These are phyloP conservation scores for Typhlomys cinereus DNA, from an alignment of 2,113 vertebrate genomes.

Conservation along the genomic window DNA sequence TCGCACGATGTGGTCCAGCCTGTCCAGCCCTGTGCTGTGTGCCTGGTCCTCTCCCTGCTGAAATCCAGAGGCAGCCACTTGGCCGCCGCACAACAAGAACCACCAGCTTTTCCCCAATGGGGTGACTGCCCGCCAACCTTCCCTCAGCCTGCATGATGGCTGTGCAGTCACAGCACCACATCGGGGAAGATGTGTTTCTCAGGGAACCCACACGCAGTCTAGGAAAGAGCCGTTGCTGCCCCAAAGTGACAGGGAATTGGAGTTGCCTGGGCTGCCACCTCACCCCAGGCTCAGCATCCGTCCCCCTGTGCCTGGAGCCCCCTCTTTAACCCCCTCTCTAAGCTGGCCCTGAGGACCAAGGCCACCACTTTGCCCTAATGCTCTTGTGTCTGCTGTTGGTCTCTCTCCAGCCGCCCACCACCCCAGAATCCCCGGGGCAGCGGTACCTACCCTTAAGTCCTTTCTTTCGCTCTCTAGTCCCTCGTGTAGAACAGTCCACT, in stretches of 20 bases:
- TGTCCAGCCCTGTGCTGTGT: rapidly evolving
- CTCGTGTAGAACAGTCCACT: neutral
- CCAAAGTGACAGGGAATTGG: neutral
- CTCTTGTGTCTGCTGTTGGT: neutral
- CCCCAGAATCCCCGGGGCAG: no score
- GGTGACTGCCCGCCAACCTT: neutral
- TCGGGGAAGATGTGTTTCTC: no score
- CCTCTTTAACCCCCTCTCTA: no score
- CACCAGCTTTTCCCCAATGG: no score
- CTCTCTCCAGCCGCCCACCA: no score
- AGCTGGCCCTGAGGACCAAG: neutral
- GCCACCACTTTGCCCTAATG: neutral
- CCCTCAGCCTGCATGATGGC: neutral
- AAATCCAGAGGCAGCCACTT: neutral
- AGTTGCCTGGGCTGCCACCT: no score
- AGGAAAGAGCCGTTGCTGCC: neutral
- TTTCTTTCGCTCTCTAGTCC: neutral
- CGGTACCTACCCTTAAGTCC: neutral
- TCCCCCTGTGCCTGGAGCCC: rapidly evolving
- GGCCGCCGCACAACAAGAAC: neutral
- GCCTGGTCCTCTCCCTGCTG: neutral
- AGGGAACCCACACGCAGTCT: no score
- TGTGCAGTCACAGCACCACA: neutral
- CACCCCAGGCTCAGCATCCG: neutral
- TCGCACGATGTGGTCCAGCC: no score